These are phyloP conservation scores for Riparia riparia DNA, from an alignment of 2,113 vertebrate species.

Conservation along the genomic window DNA sequence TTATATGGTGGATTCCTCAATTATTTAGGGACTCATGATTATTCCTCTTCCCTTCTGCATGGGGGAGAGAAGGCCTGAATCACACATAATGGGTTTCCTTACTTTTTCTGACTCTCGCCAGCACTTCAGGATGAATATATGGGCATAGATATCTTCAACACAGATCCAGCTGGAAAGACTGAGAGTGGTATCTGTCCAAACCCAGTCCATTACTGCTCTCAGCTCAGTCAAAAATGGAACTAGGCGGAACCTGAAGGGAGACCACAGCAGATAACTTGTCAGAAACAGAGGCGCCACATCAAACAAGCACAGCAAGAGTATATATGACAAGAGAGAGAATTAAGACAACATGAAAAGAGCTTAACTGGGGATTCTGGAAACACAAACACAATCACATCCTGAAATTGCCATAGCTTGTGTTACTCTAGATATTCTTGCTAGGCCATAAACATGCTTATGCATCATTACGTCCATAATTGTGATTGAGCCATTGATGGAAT, in stretches of 20 bases:
- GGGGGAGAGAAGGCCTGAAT: neutral
- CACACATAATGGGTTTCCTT: conserved; percentile 30
- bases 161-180: conserved; percentile 99
- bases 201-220: conserved; percentile 99
- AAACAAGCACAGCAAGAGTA: neutral
- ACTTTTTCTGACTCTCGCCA: conserved; percentile 99
- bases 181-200: conserved; percentile 97
- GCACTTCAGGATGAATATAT: conserved; percentile 98
- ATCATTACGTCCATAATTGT: neutral
- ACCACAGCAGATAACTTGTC: neutral
- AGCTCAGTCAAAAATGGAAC: conserved; percentile 96
- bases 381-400: neutral
- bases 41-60: neutral
- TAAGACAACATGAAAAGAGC: neutral
- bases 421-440: neutral
- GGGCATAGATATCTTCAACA: conserved; percentile 98
- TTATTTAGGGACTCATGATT: neutral
- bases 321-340: neutral
- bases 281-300: neutral
- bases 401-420: neutral
- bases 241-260: conserved; percentile 87
- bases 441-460: neutral
- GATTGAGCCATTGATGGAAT: neutral
- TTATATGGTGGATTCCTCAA: neutral
- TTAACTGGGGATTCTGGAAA: neutral